Evolutionary conservation across 2,113 vertebrate genomes (phyloP).

Genomic region (Nyctereutes procyonoides): DNA sequence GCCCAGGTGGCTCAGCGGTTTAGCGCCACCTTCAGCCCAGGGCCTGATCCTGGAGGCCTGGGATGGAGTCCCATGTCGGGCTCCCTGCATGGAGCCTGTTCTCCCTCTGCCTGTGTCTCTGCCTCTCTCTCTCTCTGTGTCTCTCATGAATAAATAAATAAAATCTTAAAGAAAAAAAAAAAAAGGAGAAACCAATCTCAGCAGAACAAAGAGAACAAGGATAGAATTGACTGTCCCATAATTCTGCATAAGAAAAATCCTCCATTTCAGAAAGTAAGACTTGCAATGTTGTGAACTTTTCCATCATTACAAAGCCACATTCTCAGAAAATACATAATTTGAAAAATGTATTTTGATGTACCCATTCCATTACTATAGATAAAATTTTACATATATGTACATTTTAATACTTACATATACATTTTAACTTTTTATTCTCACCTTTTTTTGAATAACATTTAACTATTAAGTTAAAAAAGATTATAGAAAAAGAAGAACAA

Average conservation of each 20-base stretch:
- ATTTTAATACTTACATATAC: constrained; percentile 2
- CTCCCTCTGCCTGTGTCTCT: too few species aligned
- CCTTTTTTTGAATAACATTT: constrained; percentile 19
- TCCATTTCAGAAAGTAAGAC: constrained; percentile 25
- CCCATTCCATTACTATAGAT: constrained; percentile 31
- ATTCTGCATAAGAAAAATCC: not conserved
- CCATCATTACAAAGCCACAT: constrained; percentile 18
- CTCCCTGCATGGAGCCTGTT: too few species aligned
- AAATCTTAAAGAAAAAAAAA: too few species aligned
- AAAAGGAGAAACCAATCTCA: not conserved
- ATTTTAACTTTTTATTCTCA: constrained; percentile 48
- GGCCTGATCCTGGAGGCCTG: too few species aligned
- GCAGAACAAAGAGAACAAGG: not conserved
- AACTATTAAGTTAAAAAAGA: constrained; percentile 45
- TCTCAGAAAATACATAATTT: constrained; percentile 44
- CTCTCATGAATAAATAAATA: too few species aligned
- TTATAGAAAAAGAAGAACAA: constrained; percentile 31
- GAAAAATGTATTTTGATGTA: constrained; percentile 49
- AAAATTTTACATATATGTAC: not conserved
- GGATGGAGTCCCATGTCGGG: too few species aligned
- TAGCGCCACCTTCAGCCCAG: too few species aligned
- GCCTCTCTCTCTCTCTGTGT: too few species aligned
- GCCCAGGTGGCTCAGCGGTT: too few species aligned
- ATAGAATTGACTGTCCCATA: not conserved
- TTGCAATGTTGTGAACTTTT: constrained; percentile 9